A percentile compares a stretch with the other conserved stretches of the same genome.
phyloP scores from a whole-genome alignment of 2,113 vertebrate species.

The Chaetops frenatus region DNA sequence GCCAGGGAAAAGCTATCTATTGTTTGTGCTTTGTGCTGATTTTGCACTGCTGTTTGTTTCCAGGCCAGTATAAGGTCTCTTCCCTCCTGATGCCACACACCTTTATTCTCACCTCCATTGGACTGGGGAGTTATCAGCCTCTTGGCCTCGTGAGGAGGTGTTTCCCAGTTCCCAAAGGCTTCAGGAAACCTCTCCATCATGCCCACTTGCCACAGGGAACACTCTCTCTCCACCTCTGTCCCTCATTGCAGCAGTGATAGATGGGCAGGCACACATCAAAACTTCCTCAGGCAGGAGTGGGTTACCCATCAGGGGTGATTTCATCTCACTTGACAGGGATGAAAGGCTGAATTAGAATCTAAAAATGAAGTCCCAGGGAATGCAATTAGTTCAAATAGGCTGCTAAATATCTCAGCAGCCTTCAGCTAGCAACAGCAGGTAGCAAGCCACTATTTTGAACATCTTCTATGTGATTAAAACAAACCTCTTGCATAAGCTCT shows the following conservation, averaged over 20 bases:
- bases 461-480: neutral
- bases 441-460: neutral
- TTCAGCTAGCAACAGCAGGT: neutral
- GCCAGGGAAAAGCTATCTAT: neutral
- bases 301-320: neutral
- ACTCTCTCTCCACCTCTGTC: neutral
- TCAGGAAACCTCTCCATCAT: neutral
- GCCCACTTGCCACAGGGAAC: neutral
- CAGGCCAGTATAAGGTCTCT: neutral
- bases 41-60: neutral
- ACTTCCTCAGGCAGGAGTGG: neutral
- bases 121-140: neutral
- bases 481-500: neutral
- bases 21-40: neutral
- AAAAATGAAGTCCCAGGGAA: neutral
- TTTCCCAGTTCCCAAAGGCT: neutral
- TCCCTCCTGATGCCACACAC: neutral
- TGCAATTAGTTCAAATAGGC: neutral
- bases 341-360: neutral
- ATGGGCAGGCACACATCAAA: neutral
- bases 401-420: neutral
- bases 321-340: neutral
- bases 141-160: neutral
- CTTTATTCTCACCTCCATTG: neutral
- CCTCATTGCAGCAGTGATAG: rapidly evolving